phyloP scores from a whole-genome alignment of 2,888 invertebrate species.

The Platycheirus rosarum region DNA sequence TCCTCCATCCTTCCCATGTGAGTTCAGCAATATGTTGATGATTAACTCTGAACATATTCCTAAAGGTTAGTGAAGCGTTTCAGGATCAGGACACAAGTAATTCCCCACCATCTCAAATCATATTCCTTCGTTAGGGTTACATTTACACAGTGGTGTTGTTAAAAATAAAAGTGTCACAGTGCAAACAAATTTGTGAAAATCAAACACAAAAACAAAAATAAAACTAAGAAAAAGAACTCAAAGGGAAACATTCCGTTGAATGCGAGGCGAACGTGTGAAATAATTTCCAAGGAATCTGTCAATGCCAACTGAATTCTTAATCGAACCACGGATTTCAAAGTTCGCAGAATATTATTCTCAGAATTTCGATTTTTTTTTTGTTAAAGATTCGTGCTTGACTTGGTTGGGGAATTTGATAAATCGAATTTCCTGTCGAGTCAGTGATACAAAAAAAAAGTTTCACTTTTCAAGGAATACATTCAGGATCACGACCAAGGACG shows the following conservation, averaged over 20 bases:
- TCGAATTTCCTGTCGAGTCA: slow-evolving; percentile 32
- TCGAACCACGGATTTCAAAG: slow-evolving; percentile 29
- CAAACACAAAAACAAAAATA: not conserved
- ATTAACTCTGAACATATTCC: slow-evolving; percentile 7
- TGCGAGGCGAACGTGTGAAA: slow-evolving; percentile 28
- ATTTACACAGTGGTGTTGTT: not conserved
- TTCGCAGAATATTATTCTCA: slow-evolving; percentile 24
- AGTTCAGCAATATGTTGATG: slow-evolving; percentile 13
- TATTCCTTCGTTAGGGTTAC: not conserved
- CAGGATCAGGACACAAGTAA: slow-evolving; percentile 19
- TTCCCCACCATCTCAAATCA: not conserved
- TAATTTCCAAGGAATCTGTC: slow-evolving; percentile 16
- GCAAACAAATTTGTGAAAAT: slow-evolving; percentile 28
- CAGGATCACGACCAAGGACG: slow-evolving; percentile 2
- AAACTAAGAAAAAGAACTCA: not conserved
- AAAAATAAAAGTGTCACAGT: slow-evolving; percentile 15
- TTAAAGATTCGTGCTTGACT: slow-evolving; percentile 1
- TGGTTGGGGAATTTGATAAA: slow-evolving; percentile 15
- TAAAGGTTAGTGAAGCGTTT: slow-evolving; percentile 20
- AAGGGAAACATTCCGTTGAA: not conserved
- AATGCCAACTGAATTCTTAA: slow-evolving; percentile 32
- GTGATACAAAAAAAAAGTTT: slow-evolving; percentile 35
- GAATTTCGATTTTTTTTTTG: not conserved
- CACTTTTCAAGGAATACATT: slow-evolving; percentile 19
- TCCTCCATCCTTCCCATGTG: not conserved